Conservation (phyloP, 2,888 invertebrate genomes). For the Eulithis testata region DNA sequence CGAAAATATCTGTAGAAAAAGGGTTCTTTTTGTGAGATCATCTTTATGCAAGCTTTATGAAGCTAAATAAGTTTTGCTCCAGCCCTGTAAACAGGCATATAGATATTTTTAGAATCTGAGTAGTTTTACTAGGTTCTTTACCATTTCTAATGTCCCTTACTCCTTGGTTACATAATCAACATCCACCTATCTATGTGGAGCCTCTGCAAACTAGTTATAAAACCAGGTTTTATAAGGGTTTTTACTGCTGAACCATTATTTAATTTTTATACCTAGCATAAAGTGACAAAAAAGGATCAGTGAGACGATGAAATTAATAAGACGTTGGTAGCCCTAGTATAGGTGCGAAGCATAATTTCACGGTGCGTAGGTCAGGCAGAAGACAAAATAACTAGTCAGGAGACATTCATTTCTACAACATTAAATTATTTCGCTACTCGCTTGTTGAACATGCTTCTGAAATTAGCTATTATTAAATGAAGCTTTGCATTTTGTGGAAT, state of each 20-base stretch:
- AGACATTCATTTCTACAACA: slow-evolving; percentile 32
- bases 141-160: too few species aligned
- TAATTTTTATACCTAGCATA: not conserved
- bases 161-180: too few species aligned
- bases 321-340: slow-evolving; percentile 32
- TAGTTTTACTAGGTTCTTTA: too few species aligned
- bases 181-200: too few species aligned
- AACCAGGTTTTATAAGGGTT: too few species aligned
- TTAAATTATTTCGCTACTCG: slow-evolving; percentile 34
- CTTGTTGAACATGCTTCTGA: slow-evolving; percentile 33
- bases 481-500: slow-evolving; percentile 24
- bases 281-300: not conserved
- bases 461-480: slow-evolving; percentile 33
- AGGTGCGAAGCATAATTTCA: slow-evolving; percentile 75
- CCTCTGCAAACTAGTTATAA: too few species aligned
- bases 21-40: not conserved
- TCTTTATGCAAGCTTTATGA: not conserved
- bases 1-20: slow-evolving; percentile 17
- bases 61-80: not conserved
- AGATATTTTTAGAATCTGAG: too few species aligned
- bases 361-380: slow-evolving; percentile 59
- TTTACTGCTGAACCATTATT: too few species aligned
- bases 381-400: slow-evolving; percentile 42
- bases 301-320: not conserved
- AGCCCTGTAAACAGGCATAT: too few species aligned